These are phyloP conservation scores for Napeogenes sylphis DNA, from an alignment of 2,888 invertebrate genomes.

Conservation along the genomic window DNA sequence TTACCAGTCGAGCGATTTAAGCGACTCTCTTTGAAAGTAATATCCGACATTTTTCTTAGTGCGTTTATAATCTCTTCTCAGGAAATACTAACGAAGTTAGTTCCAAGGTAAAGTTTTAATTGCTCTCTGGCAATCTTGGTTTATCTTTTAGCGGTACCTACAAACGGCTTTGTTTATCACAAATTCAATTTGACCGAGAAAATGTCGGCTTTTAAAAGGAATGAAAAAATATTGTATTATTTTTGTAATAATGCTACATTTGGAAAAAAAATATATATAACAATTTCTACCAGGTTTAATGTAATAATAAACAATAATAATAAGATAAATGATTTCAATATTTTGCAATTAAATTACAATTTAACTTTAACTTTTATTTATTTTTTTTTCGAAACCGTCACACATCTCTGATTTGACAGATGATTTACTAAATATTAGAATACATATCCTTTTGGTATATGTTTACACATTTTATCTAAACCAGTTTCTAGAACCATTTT, in stretches of 20 bases:
- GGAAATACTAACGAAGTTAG: slow-evolving; percentile 68
- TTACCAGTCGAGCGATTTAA: neutral
- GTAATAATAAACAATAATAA: no score
- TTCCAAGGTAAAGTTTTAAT: slow-evolving; percentile 75
- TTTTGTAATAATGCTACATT: neutral
- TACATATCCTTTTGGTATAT: slow-evolving; percentile 7
- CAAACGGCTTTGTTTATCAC: slow-evolving; percentile 69
- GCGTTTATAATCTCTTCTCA: slow-evolving; percentile 40
- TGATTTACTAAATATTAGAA: no score
- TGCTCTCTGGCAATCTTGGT: slow-evolving; percentile 72
- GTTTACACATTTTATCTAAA: slow-evolving; percentile 18
- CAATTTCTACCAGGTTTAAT: no score
- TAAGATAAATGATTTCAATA: no score
- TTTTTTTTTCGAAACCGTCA: no score
- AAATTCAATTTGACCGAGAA: slow-evolving; percentile 63
- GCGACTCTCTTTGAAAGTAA: neutral
- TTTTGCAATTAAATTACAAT: no score
- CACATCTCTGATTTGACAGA: no score
- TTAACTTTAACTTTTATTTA: no score
- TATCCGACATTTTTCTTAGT: neutral
- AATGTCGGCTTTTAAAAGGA: slow-evolving; percentile 5
- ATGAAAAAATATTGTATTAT: neutral
- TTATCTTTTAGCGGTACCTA: slow-evolving; percentile 71
- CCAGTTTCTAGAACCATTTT: slow-evolving; percentile 5
- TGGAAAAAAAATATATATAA: no score